A percentile compares a stretch with the other conserved stretches of the same genome.
phyloP scores from a whole-genome alignment of 2,113 vertebrate species.

The Panthera tigris region DNA sequence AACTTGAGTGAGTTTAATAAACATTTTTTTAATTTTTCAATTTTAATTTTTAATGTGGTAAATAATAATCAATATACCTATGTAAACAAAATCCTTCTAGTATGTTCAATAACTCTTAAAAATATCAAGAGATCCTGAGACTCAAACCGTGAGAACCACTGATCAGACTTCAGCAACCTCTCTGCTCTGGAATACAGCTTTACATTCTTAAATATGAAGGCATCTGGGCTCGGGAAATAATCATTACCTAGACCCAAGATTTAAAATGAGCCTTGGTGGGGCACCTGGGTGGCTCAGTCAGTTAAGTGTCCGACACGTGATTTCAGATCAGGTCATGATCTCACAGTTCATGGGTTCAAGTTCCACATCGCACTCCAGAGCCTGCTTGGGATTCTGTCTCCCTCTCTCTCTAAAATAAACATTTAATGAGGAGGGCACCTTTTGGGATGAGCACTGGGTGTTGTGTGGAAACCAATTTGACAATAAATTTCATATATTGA shows the following conservation, averaged over 20 bases:
- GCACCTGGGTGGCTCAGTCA: too few species aligned
- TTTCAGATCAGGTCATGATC: too few species aligned
- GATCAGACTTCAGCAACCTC: background rate
- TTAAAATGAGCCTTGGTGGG: background rate
- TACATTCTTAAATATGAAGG: background rate
- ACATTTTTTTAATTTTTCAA: background rate
- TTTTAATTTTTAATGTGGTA: slow-evolving; percentile 39
- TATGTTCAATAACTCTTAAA: background rate
- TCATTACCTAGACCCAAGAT: background rate
- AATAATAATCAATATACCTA: background rate
- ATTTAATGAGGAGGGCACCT: too few species aligned
- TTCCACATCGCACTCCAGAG: too few species aligned
- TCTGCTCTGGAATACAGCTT: background rate
- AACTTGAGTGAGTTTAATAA: background rate
- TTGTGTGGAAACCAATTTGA: too few species aligned
- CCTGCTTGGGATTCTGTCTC: too few species aligned
- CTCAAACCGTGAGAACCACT: background rate
- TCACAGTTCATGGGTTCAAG: too few species aligned
- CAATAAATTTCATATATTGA: too few species aligned
- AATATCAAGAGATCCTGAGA: background rate
- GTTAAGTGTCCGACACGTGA: too few species aligned
- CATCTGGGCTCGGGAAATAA: slow-evolving; percentile 12
- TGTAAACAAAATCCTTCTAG: background rate
- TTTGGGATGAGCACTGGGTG: too few species aligned
- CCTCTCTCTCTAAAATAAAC: too few species aligned